phyloP scores from a whole-genome alignment of 92 coral and sea anemone species.

The Siderastrea radians region DNA sequence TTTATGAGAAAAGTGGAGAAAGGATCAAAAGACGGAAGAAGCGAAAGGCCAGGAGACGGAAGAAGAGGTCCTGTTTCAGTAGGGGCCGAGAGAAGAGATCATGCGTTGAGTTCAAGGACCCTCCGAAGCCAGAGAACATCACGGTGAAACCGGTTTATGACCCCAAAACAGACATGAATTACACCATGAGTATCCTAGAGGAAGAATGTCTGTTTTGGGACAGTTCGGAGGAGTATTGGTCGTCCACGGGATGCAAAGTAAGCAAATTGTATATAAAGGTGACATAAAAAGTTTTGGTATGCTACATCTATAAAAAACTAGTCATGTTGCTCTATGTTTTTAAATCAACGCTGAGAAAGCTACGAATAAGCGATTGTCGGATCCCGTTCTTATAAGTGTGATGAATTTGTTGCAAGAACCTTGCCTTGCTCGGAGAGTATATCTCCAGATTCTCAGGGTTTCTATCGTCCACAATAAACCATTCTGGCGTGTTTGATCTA shows the following conservation, averaged over 20 bases:
- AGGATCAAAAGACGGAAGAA: constrained; percentile 40
- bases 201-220: constrained; percentile 81
- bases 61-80: constrained; percentile 74
- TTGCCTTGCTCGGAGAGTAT: too few relatives aligned
- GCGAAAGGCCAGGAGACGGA: too few relatives aligned
- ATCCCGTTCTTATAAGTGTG: too few relatives aligned
- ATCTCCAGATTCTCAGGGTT: too few relatives aligned
- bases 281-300: neutral
- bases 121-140: constrained; percentile 80
- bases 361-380: too few relatives aligned
- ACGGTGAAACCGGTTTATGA: constrained; percentile 77
- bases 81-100: constrained; percentile 78
- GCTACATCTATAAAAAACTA: neutral
- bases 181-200: constrained; percentile 61
- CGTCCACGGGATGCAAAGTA: constrained; percentile 79
- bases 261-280: neutral
- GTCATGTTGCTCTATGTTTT: too few relatives aligned
- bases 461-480: too few relatives aligned
- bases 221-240: constrained; percentile 61
- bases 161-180: constrained; percentile 78
- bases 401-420: too few relatives aligned
- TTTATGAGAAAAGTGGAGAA: constrained; percentile 13
- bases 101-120: constrained; percentile 84
- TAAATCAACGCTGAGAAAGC: too few relatives aligned
- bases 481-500: too few relatives aligned